A percentile compares a stretch with the other conserved stretches of the same genome.
Evolutionary conservation across 1,140 invertebrate species (phyloP).

Genomic region (Sinella curviseta): DNA sequence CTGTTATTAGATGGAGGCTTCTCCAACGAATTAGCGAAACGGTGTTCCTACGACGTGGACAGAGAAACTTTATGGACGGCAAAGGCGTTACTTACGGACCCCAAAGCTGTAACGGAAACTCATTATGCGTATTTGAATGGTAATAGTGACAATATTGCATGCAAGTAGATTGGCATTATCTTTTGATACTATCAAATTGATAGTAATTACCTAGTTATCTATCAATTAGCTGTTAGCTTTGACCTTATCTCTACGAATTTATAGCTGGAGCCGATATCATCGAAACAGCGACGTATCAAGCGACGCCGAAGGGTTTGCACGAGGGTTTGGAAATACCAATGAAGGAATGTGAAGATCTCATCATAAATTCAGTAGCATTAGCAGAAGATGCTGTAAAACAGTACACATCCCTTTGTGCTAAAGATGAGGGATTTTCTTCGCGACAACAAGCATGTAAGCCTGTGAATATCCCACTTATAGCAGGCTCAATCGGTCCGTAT

Average conservation of each 20-base stretch:
- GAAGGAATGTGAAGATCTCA: slow-evolving; percentile 66
- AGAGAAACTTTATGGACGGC: slow-evolving; percentile 75
- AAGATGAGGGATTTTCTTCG: slow-evolving; percentile 42
- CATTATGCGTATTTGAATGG: slow-evolving; percentile 74
- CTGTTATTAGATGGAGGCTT: slow-evolving; percentile 74
- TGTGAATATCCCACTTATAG: slow-evolving; percentile 60
- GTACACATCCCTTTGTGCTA: slow-evolving; percentile 10
- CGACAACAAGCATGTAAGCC: slow-evolving; percentile 23
- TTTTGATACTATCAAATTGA: neutral
- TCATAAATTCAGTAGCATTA: slow-evolving; percentile 68
- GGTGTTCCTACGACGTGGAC: slow-evolving; percentile 66
- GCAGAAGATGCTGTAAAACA: slow-evolving; percentile 64
- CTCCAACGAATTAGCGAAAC: slow-evolving; percentile 70
- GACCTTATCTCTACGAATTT: too few relatives aligned
- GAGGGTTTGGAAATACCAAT: slow-evolving; percentile 66
- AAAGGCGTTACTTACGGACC: slow-evolving; percentile 69
- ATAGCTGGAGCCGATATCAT: slow-evolving; percentile 83
- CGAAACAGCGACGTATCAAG: slow-evolving; percentile 85
- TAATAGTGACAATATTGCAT: slow-evolving; percentile 45
- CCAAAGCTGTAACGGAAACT: slow-evolving; percentile 69
- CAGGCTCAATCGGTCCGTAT: slow-evolving; percentile 87
- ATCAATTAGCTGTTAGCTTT: too few relatives aligned
- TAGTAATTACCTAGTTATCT: too few relatives aligned
- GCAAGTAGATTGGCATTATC: neutral
- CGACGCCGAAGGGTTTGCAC: slow-evolving; percentile 74